Base-by-base conservation (phyloP, 2,888 invertebrate species). In the Exephanes ischioxanthus region DNA sequence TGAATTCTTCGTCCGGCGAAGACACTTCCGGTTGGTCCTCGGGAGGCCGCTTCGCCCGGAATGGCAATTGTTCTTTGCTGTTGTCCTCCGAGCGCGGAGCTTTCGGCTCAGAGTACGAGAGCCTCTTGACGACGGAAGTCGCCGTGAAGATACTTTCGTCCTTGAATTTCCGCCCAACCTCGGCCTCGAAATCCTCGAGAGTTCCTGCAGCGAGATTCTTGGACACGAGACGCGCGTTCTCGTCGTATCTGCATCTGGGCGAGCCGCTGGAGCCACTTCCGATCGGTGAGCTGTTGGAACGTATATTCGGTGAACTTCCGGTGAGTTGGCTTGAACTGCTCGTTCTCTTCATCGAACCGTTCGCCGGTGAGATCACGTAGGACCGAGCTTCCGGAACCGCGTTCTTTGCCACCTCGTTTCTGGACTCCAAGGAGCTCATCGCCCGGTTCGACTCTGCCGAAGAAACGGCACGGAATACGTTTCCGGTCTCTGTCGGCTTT, bases 351-450 rank as follows among this genome's bases (percentile, higher is more conserved):
- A 11, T 66, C 22, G 26, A 48, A 11, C 30, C 4, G 9, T 11
- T 55, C 77, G 45, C 72, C 55, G 75, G 75, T 2, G 84, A 61
- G 16, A 81, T 37, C 2, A 61, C 26, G 26, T 33, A 11, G 5
- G 78, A 78, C 30, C 58, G 55, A 4, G 33, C 3, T 11, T 68
- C 63, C 2, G 81, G 67, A 26, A 11, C 3, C 26, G 63, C 9
- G 7, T 75, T 16, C 11, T 71, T 63, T 11, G 45, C 6, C 1
- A 51, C 19, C 41, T 51, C 37, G n/a, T 45, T 67, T 22, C n/a
- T 48, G 6, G 76, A 85, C 22, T 83, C 76, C 48, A 55, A 53
- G 0, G 73, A 80, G n/a, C 77, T 11, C 61, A 80, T 80, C 30
- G 66, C 51, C 2, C 58, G 71, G 37, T 67, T 85, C 71, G 45